phyloP scores from a whole-genome alignment of 2,113 vertebrate species.

The Cranoglanis bouderius region DNA sequence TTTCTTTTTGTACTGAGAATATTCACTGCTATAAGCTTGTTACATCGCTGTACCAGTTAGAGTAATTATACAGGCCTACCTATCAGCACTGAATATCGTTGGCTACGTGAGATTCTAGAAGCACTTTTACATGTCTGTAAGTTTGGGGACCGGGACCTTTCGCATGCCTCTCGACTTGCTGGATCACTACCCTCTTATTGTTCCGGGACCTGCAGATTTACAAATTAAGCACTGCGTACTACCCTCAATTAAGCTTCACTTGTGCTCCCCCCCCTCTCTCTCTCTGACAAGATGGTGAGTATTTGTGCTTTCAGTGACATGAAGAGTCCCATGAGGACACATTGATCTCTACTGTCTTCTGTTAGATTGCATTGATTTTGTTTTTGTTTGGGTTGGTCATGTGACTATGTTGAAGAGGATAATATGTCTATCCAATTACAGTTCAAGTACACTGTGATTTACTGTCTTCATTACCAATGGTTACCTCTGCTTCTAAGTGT shows the following conservation, averaged over 20 bases:
- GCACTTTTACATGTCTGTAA: no score
- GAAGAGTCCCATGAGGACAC: not conserved
- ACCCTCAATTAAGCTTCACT: not conserved
- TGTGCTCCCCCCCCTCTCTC: not conserved
- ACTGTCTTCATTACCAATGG: not conserved
- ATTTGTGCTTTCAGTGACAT: conserved; percentile 19
- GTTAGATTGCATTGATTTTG: conserved; percentile 33
- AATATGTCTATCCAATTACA: not conserved
- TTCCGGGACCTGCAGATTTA: no score
- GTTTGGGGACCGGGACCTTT: no score
- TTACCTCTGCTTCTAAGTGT: not conserved
- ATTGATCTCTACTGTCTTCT: conserved; percentile 10
- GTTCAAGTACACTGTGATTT: conserved; percentile 1
- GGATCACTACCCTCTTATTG: no score
- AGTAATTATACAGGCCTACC: no score
- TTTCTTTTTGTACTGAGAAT: no score
- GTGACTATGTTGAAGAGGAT: not conserved
- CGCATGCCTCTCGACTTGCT: no score
- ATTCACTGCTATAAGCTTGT: no score
- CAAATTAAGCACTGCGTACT: no score
- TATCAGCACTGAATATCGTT: no score
- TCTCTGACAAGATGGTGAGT: not conserved
- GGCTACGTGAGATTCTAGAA: no score
- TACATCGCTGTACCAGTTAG: no score
- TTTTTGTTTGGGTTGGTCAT: conserved; percentile 29